Evolutionary conservation across 1,140 invertebrate species (phyloP).

Genomic region (Sminthurides bifidus): DNA sequence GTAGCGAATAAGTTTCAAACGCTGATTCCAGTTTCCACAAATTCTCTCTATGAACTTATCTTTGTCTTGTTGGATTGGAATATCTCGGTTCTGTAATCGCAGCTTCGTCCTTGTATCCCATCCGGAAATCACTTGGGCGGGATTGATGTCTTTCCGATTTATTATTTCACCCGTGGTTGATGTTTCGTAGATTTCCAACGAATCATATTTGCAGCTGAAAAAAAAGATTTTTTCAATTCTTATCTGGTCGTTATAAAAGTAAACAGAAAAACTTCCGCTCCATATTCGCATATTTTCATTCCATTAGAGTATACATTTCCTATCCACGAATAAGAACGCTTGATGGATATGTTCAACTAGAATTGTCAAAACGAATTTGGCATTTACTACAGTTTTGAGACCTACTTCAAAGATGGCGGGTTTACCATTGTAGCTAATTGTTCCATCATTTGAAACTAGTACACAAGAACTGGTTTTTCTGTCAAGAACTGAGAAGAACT

Average conservation of each 20-base stretch:
- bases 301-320: not conserved
- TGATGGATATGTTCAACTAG: not conserved
- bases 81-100: constrained; percentile 11
- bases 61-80: constrained; percentile 5
- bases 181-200: constrained; percentile 48
- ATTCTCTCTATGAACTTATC: constrained; percentile 38
- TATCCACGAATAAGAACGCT: not conserved
- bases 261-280: not conserved
- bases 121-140: constrained; percentile 12
- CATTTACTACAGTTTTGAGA: not conserved
- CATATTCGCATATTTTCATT: not conserved
- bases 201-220: constrained; percentile 58
- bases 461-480: no score
- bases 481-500: no score
- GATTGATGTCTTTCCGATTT: not conserved
- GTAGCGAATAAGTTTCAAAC: constrained; percentile 56
- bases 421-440: no score
- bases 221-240: constrained; percentile 24
- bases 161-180: constrained; percentile 1
- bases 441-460: no score
- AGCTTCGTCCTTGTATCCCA: constrained; percentile 11
- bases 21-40: constrained; percentile 61
- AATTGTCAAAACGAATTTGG: no score
- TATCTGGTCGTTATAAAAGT: not conserved
- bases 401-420: no score